Evolutionary conservation across 1,140 invertebrate genomes (phyloP), one percentile per base, ranked within the genome.

Genomic region (Anastrepha ludens): DNA sequence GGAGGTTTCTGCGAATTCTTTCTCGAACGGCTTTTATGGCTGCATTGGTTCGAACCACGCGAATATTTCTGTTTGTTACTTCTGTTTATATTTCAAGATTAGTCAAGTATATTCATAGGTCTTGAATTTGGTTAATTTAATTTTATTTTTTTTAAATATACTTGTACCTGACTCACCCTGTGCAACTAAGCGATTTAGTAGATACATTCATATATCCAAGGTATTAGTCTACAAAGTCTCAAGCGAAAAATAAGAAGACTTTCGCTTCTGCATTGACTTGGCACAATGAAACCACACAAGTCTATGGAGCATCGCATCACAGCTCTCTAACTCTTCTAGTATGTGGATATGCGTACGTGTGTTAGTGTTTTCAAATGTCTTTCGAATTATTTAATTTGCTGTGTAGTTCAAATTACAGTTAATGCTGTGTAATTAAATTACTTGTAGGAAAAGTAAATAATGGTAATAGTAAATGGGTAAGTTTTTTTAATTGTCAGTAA

Each of bases 381-480:
- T 1, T 17, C 0, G 17, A 7, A 50, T 2, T 9, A 50, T 29
- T 81, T 20, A 81, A 81, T 81, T 58, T 58, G n/a, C 9, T 29
- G 47, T 6, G 17, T 29, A 29, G 29, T 29, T 29, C 47, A 58
- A 41, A 9, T 17, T 55, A 58, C 8, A 20, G 74, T n/a, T 55
- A 81, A 81, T 81, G n/a, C 17, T 20, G 74, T 13, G 20, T 55
- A 81, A 81, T 74, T 50, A 15, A 17, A 74, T 55, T 81, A 29
- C 74, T 29, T 15, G 20, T 55, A 55, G n/a, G 2, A 81, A n/a
- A 81, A 81, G 74, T 81, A 5, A 50, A 81, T 81, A 81, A 81
- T 55, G 44, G 55, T 81, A 81, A 81, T 81, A 47, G 41, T 55
- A 55, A 81, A 55, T 11, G 13, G 44, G 70, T 47, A 74, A 74